These are phyloP conservation scores for Drosophila setifemur DNA, from an alignment of 1,140 invertebrate genomes.

Conservation along the genomic window DNA sequence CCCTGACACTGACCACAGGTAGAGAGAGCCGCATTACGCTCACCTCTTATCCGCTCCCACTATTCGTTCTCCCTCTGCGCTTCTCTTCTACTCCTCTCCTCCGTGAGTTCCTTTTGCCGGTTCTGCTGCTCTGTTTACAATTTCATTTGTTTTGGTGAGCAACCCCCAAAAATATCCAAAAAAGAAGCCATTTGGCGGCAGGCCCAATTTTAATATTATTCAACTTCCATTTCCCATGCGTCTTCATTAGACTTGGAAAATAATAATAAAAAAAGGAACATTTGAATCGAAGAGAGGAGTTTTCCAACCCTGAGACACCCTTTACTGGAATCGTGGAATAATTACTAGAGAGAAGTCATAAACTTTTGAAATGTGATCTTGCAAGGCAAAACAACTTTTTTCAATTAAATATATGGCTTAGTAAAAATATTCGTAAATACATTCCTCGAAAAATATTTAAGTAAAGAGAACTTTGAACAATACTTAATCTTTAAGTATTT, in stretches of 20 bases:
- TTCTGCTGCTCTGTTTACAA: conserved; percentile 64
- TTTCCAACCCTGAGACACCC: too few species aligned
- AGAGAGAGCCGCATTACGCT: conserved; percentile 31
- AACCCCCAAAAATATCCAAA: conserved; percentile 21
- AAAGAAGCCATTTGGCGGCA: conserved; percentile 31
- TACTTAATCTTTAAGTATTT: too few species aligned
- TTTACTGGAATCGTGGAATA: too few species aligned
- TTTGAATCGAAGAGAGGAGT: conserved; percentile 2
- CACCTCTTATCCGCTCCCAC: background rate
- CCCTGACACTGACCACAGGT: conserved; percentile 78
- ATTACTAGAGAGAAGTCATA: too few species aligned
- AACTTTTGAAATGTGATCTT: too few species aligned
- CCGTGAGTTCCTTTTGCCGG: conserved; percentile 54
- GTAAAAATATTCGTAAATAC: too few species aligned
- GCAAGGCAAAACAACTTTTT: too few species aligned
- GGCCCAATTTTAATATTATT: conserved; percentile 9
- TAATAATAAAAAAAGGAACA: conserved; percentile 9
- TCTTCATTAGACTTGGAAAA: too few species aligned
- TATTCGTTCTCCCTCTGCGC: conserved; percentile 10
- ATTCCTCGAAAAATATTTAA: too few species aligned
- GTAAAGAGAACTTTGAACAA: too few species aligned
- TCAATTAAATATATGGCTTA: too few species aligned
- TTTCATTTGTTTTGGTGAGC: conserved; percentile 37
- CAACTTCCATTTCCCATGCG: background rate
- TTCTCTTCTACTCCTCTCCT: conserved; percentile 5